Evolutionary conservation across 2,797 vertebrate genomes (phyloP).

Genomic region (Chloroceryle inda): DNA sequence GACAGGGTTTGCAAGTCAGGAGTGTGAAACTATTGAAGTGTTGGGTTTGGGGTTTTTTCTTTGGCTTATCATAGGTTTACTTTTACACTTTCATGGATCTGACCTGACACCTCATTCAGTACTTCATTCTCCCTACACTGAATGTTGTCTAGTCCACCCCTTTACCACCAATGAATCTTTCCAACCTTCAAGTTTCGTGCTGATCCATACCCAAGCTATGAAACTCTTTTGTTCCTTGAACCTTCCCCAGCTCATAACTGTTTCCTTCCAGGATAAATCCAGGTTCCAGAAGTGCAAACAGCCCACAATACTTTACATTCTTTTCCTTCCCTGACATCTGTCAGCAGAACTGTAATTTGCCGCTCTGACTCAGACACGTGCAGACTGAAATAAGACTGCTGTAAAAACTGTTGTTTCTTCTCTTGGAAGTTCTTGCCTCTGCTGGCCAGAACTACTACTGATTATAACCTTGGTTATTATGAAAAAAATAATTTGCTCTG

Average conservation of each 20-base stretch:
- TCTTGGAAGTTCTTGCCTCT: background rate
- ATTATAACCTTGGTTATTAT: background rate
- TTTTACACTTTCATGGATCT: background rate
- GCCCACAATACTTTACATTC: conserved; percentile 3
- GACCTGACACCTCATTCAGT: background rate
- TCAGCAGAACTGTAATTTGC: background rate
- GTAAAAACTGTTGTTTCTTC: conserved; percentile 4
- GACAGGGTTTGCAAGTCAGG: background rate
- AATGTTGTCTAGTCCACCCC: background rate
- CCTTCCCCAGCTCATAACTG: background rate
- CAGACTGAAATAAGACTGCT: conserved; percentile 1
- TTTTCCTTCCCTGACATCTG: background rate
- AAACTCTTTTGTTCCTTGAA: conserved; percentile 36
- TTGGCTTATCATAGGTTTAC: background rate
- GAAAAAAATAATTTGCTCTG: background rate
- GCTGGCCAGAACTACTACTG: background rate
- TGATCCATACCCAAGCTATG: background rate
- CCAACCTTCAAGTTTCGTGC: background rate
- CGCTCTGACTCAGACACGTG: background rate
- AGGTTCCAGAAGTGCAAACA: conserved; percentile 42
- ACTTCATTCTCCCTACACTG: background rate
- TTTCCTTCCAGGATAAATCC: conserved; percentile 39
- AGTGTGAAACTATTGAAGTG: background rate
- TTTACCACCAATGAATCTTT: background rate
- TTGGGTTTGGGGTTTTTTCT: background rate